Base-by-base conservation (phyloP, 2,797 vertebrate species). In the Sebastes nivosus region DNA sequence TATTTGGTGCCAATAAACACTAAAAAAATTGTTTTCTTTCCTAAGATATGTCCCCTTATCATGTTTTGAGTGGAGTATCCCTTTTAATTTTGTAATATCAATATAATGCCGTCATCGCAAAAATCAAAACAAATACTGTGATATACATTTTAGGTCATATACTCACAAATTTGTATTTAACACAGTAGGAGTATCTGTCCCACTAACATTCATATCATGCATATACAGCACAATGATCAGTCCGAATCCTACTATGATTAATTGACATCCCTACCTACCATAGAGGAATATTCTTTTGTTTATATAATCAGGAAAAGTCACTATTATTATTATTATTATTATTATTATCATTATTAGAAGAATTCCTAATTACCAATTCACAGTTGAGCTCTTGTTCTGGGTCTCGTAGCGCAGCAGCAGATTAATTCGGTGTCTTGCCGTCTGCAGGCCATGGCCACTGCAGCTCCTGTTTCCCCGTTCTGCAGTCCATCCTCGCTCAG, bases 381-480 rank as follows among this genome's bases (percentile, higher is more conserved):
- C 67, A 77, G 12, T 61, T 14, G 6, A 74, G 52, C 66, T 14
- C 24, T 22, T 79, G 22, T 61, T 65, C 24, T 60, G 64, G 71
- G 54, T 80, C 46, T 67, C 1, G 5, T 24, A 70, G 61, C 20
- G 2, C 54, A 61, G 12, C 4, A 3, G 50, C 50, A 71, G 42
- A 67, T 80, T 65, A 59, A 71, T 66, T 67, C 9, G 63, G n/a
- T 73, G 63, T 14, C 16, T 75, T 58, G 79, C 24, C 82, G 82
- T 87, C 82, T 83, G 80, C 82, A 54, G 73, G 75, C 82, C 55
- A 59, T 55, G 27, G 74, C 77, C 34, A 22, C 81, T 75, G 60
- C 86, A 87, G 77, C 86, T 82, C 32, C 73, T 25, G 60, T 87
- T 87, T 84, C 68, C 66, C 60, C 18, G 50, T 83, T 84, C 89